These are phyloP conservation scores for Falco rusticolus DNA, from an alignment of 2,797 vertebrate genomes.

Conservation along the genomic window DNA sequence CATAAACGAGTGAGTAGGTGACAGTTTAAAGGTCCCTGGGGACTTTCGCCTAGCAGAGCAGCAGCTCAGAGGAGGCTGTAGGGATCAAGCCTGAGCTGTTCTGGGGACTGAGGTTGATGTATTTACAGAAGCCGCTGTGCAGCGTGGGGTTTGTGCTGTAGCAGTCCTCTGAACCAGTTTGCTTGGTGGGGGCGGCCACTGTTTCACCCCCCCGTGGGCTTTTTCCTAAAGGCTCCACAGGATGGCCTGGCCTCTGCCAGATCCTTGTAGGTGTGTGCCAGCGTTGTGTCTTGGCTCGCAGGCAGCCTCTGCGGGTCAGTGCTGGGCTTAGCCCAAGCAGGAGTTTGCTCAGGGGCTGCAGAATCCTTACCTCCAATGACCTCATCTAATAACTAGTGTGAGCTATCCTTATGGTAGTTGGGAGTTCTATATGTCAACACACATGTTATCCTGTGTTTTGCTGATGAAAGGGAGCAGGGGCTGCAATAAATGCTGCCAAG, in stretches of 20 bases:
- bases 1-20: too few species aligned
- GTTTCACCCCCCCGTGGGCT: background rate
- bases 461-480: background rate
- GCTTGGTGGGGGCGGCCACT: too few species aligned
- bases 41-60: too few species aligned
- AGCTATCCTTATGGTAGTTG: accelerated
- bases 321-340: background rate
- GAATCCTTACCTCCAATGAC: background rate
- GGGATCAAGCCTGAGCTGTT: too few species aligned
- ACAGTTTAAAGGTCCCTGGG: too few species aligned
- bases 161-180: too few species aligned
- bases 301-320: background rate
- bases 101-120: too few species aligned
- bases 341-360: background rate
- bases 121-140: too few species aligned
- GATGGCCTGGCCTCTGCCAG: background rate
- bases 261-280: background rate
- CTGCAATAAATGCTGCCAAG: background rate
- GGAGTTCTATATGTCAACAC: background rate
- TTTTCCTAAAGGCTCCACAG: background rate
- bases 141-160: too few species aligned
- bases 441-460: background rate
- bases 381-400: background rate
- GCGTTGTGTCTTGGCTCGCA: background rate
- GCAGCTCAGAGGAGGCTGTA: too few species aligned